Evolutionary conservation across 2,797 vertebrate species (phyloP), one percentile per base, ranked within the genome.

Genomic region (Scolopax rusticola): DNA sequence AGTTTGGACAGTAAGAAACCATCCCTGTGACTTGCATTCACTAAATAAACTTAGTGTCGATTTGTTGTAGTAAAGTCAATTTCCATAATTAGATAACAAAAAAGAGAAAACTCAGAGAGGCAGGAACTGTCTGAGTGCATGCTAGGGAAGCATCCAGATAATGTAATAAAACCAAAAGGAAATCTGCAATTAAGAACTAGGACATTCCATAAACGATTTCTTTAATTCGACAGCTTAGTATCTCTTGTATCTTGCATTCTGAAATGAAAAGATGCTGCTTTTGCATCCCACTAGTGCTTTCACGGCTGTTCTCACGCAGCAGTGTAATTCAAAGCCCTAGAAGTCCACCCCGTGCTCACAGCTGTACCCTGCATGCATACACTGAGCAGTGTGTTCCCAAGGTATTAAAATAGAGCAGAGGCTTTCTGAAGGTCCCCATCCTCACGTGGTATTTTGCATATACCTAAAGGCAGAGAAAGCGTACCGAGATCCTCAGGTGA

Each of bases 151-250:
- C 47, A 87, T 67, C 15, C 86, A 76, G 81, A 70, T 82, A 96
- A 93, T 6, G 20, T 8, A 92, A 93, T 77, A 94, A 96, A 93
- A 45, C 6, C 13, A 7, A 89, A 78, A 89, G 89, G 81, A 94
- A 96, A 93, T 77, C 51, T 67, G 86, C 60, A 90, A 68, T 95
- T 74, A 93, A 89, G 93, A 76, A 83, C 9, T n/a, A 75, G 57
- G 54, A 61, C 43, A 43, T 86, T 87, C 59, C 70, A 82, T 24
- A 53, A 87, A 89, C 50, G 20, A 38, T 54, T 93, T 54, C 50
- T 74, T 36, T 87, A 80, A 83, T 61, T 68, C 6, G 10, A 79
- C 60, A 84, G 74, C 38, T 87, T 60, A 67, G 56, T 30, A 38
- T 43, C 88, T 89, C 38, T 93, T 79, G 45, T 24, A 0, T 61